Evolutionary conservation across 2,113 vertebrate genomes (phyloP), one percentile per base, ranked within the genome.

Genomic region (Pandion haliaetus): DNA sequence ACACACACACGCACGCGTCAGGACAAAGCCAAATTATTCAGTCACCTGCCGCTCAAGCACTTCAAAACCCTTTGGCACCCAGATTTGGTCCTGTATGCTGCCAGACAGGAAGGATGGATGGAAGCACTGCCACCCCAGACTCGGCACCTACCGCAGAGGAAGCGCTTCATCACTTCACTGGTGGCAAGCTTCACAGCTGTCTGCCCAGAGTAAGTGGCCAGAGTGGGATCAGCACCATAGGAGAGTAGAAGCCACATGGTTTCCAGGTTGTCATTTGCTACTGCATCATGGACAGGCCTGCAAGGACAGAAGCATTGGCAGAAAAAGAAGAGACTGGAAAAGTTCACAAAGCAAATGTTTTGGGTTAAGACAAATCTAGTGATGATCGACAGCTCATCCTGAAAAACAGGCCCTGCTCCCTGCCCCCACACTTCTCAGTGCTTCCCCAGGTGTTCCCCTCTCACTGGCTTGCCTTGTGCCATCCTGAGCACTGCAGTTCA

Each of bases 121-220:
- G 61, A 45, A 86, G 45, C 25, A 8, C n/a, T 31, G 45, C 59
- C 59, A 67, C 38, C 50, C 45, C n/a, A 12, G 42, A 45, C 58
- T 54, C 42, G 45, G 57, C 62, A 86, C 95, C 95, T 98, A 99
- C 99, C 99, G 18, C 97, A 98, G 86, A 99, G 99, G 97, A 99
- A 99, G 81, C 95, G 98, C 97, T 99, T 99, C 99, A 99, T 99
- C 96, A 95, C 98, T 5, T 98, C 97, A 9, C 99, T 99, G 89
- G 99, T 99, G 93, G 99, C 99, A 91, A 99, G 90, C 92, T 99
- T 99, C 98, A 99, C 98, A 10, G 99, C 99, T 1, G 99, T 99
- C 98, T 99, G 99, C 59, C 99, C 99, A 1, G 99, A 99, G 97
- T 99, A 99, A 13, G 99, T 99, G 65, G 99, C 99, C 95, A 99